Evolutionary conservation across 2,113 vertebrate genomes (phyloP).

Genomic region (Gallinago jamesoni): DNA sequence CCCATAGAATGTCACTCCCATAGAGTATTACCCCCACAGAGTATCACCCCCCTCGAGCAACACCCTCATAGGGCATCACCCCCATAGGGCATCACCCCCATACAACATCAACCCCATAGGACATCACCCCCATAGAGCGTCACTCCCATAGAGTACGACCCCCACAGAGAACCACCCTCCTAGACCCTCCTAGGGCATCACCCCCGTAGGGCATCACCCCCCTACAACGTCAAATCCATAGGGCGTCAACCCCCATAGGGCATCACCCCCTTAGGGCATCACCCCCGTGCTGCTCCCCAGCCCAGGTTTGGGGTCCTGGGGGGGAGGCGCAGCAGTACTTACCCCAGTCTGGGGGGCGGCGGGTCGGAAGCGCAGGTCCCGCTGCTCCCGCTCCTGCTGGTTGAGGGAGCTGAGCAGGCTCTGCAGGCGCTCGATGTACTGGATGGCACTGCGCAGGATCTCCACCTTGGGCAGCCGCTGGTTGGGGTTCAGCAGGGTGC

Average conservation of each 20-base stretch:
- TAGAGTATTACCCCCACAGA: too few species aligned
- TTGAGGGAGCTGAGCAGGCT: conserved; percentile 93
- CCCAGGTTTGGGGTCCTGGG: fast-evolving
- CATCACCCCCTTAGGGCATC: too few species aligned
- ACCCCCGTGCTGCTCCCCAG: neutral
- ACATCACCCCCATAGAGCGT: fast-evolving
- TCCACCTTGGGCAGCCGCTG: conserved; percentile 98
- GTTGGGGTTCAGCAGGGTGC: conserved; percentile 97
- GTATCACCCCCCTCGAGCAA: too few species aligned
- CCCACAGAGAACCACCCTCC: too few species aligned
- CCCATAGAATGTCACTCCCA: neutral
- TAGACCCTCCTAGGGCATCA: too few species aligned
- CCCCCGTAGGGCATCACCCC: too few species aligned
- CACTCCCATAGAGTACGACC: too few species aligned
- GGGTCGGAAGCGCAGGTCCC: conserved; percentile 79
- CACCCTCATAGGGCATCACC: too few species aligned
- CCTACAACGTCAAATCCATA: fast-evolving
- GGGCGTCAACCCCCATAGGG: fast-evolving
- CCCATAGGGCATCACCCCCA: too few species aligned
- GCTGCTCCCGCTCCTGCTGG: conserved; percentile 91
- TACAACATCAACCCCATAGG: too few species aligned
- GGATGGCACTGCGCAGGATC: conserved; percentile 96
- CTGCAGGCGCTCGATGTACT: conserved; percentile 97
- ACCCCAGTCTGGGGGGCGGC: conserved; percentile 77
- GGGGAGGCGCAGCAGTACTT: conserved; percentile 60